A percentile compares a stretch with the other conserved stretches of the same genome.
These are phyloP conservation scores for Tetrapedia diversipes DNA, from an alignment of 2,888 invertebrate species.

Conservation along the genomic window DNA sequence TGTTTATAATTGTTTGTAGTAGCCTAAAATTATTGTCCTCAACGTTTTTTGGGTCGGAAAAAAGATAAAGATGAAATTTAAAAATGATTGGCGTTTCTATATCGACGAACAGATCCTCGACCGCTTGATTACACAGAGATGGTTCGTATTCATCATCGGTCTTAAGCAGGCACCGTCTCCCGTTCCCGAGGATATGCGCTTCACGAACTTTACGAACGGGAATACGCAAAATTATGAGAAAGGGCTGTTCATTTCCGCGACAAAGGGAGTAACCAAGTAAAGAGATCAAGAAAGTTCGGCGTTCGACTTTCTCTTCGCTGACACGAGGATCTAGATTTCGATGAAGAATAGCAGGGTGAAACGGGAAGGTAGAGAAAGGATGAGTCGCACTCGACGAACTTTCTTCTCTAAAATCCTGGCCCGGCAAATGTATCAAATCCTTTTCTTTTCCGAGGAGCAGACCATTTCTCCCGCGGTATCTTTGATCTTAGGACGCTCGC, in stretches of 20 bases:
- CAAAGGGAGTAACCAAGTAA: constrained; percentile 46
- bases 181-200: not conserved
- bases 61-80: too few relatives aligned
- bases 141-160: not conserved
- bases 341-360: constrained; percentile 55
- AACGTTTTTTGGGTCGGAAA: too few relatives aligned
- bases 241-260: constrained; percentile 11
- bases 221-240: constrained; percentile 19
- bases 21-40: too few relatives aligned
- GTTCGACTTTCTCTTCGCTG: constrained; percentile 56
- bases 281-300: constrained; percentile 50
- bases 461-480: constrained; percentile 41
- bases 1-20: too few relatives aligned
- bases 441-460: constrained; percentile 35
- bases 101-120: not conserved
- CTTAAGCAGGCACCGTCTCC: not conserved
- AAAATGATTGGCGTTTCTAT: too few relatives aligned
- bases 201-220: not conserved
- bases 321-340: constrained; percentile 61
- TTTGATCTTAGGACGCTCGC: constrained; percentile 27
- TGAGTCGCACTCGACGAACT: constrained; percentile 54
- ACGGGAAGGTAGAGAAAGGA: constrained; percentile 46
- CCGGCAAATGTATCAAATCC: constrained; percentile 58
- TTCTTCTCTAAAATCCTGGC: constrained; percentile 50
- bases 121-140: not conserved